Conservation (phyloP, 2,113 vertebrate genomes). For the Acinonyx jubatus region DNA sequence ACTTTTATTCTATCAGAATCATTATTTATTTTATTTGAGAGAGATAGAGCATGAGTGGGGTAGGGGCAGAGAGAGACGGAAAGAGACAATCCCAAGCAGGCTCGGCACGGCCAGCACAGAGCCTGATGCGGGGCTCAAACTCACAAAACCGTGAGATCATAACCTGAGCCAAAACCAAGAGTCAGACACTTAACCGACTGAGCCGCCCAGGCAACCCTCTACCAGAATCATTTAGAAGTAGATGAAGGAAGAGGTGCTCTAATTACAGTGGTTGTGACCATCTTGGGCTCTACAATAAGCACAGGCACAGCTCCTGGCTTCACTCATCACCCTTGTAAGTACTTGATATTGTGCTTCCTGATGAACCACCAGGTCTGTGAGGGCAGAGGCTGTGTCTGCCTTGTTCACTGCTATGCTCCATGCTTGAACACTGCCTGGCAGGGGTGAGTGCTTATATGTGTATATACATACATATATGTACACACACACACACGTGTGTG, state of each 20-base stretch:
- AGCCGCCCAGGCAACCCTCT: not conserved
- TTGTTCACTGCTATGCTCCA: not conserved
- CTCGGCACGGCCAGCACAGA: too few species aligned
- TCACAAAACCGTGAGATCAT: too few species aligned
- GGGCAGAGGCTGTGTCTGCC: rapidly evolving
- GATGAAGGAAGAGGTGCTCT: not conserved
- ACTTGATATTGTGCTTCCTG: not conserved
- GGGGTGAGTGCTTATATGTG: not conserved
- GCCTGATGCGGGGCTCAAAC: too few species aligned
- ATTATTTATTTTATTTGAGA: not conserved
- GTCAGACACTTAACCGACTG: too few species aligned
- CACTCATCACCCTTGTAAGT: too few species aligned
- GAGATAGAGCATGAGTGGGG: too few species aligned
- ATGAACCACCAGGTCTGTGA: not conserved
- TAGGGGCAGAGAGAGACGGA: too few species aligned
- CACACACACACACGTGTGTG: too few species aligned
- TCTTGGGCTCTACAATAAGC: not conserved
- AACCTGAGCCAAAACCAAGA: too few species aligned
- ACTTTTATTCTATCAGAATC: not conserved
- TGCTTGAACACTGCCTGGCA: not conserved
- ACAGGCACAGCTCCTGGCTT: not conserved
- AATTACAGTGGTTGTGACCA: not conserved
- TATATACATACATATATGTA: too few species aligned
- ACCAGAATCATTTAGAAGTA: not conserved
- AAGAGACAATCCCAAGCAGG: too few species aligned